Conservation (phyloP, 2,113 vertebrate genomes). For the Origma solitaria region DNA sequence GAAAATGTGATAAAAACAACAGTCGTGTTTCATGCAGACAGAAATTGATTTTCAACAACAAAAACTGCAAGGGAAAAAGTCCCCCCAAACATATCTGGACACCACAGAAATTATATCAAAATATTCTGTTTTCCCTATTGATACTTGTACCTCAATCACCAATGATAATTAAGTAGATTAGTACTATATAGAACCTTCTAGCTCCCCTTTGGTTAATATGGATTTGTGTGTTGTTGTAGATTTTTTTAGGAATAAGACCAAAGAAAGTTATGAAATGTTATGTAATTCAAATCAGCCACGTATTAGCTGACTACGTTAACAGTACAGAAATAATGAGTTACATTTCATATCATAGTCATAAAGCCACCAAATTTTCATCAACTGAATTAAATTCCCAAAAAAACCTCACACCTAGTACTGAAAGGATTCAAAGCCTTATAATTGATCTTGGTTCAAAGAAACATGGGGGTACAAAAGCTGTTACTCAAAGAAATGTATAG, state of each 20-base stretch:
- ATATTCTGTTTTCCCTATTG: neutral
- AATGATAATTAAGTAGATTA: neutral
- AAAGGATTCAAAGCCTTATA: neutral
- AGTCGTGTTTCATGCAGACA: neutral
- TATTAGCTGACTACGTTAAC: neutral
- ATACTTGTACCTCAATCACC: neutral
- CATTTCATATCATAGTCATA: neutral
- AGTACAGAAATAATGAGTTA: neutral
- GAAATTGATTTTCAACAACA: neutral
- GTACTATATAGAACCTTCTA: neutral
- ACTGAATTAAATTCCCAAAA: neutral
- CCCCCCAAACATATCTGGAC: neutral
- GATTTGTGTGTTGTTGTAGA: neutral
- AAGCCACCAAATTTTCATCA: neutral
- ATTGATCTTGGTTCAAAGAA: neutral
- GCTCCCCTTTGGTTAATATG: neutral
- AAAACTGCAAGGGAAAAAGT: neutral
- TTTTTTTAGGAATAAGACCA: neutral
- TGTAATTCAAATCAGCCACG: neutral
- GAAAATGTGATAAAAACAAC: neutral
- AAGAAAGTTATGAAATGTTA: neutral
- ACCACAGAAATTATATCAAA: neutral
- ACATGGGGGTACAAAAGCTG: rapidly evolving
- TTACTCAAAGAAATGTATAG: neutral
- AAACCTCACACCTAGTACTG: rapidly evolving